Conservation (phyloP, 2,113 vertebrate species). For the Brevimyrus niger region DNA sequence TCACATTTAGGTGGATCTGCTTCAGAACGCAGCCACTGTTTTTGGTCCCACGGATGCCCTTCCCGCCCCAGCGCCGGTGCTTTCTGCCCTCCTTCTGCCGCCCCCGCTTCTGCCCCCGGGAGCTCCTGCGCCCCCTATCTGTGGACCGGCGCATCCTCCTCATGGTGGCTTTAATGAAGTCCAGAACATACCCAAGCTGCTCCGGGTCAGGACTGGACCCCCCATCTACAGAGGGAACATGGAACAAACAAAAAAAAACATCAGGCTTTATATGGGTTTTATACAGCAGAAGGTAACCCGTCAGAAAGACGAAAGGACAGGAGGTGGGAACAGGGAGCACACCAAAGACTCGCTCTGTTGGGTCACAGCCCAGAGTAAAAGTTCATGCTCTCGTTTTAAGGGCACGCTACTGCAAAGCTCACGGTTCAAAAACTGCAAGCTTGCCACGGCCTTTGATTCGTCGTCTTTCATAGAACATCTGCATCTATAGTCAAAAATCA, state of each 20-base stretch:
- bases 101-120: slow-evolving; percentile 59
- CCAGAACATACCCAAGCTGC: slow-evolving; percentile 88
- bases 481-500: background rate
- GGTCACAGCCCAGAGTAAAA: background rate
- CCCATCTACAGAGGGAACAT: slow-evolving; percentile 48
- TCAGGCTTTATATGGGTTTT: background rate
- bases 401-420: background rate
- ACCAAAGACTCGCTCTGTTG: background rate
- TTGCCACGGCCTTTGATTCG: background rate
- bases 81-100: slow-evolving; percentile 44
- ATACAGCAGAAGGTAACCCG: no score
- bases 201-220: slow-evolving; percentile 73
- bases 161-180: slow-evolving; percentile 92
- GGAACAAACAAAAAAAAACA: background rate
- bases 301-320: background rate
- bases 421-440: background rate
- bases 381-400: background rate
- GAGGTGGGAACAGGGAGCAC: background rate
- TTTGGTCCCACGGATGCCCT: slow-evolving; percentile 43
- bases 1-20: slow-evolving; percentile 91
- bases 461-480: background rate
- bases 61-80: slow-evolving; percentile 48
- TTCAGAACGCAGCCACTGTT: slow-evolving; percentile 85
- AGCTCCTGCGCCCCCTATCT: slow-evolving; percentile 51
- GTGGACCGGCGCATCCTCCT: slow-evolving; percentile 81